Conservation (phyloP, 2,113 vertebrate species). For the Rana temporaria region DNA sequence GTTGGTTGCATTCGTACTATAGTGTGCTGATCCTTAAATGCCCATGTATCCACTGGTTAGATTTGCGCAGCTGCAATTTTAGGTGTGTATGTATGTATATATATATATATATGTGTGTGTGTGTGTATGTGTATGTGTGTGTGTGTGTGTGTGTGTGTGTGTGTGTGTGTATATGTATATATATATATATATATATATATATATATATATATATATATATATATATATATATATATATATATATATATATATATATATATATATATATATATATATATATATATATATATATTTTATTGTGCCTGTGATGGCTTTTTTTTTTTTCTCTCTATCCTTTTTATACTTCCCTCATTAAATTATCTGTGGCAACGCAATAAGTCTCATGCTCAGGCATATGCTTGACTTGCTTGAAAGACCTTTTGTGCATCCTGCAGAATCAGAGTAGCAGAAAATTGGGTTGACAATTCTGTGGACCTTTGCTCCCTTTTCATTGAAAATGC, state of each 20-base stretch:
- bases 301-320: too few species aligned
- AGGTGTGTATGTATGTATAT: too few species aligned
- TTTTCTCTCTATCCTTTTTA: not conserved
- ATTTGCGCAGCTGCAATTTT: too few species aligned
- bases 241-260: not conserved
- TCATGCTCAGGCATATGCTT: constrained; percentile 83
- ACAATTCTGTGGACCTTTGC: constrained; percentile 78
- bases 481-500: constrained; percentile 70
- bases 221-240: too few species aligned
- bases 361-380: constrained; percentile 74
- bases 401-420: constrained; percentile 82
- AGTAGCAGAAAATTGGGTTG: constrained; percentile 81
- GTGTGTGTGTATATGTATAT: too few species aligned
- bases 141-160: too few species aligned
- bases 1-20: not conserved
- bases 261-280: not conserved
- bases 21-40: too few species aligned
- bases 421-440: constrained; percentile 77
- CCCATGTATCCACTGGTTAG: not conserved
- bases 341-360: not conserved
- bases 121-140: too few species aligned
- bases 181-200: too few species aligned
- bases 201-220: too few species aligned
- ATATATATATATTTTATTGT: constrained; percentile 1
- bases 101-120: too few species aligned